These are phyloP conservation scores for Kradibia gibbosae DNA, from an alignment of 1,140 invertebrate species.

Conservation along the genomic window DNA sequence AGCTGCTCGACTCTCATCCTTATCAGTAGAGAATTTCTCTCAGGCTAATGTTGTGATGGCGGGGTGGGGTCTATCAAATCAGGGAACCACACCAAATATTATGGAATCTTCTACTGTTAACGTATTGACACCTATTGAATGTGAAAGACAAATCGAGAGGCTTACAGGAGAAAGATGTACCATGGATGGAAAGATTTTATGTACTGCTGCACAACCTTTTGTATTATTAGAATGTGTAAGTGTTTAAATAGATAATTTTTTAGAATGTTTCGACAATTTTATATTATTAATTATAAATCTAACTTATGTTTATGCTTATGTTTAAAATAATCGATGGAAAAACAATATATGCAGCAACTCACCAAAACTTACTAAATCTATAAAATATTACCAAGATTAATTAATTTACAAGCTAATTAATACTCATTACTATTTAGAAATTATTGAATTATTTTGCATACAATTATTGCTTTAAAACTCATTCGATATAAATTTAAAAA, in stretches of 20 bases:
- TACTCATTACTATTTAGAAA: no score
- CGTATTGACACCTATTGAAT: background rate
- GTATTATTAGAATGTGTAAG: background rate
- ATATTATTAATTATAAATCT: no score
- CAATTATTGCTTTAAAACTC: no score
- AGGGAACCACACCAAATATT: background rate
- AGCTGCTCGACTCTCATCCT: background rate
- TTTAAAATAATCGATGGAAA: no score
- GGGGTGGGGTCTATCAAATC: background rate
- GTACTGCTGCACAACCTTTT: background rate
- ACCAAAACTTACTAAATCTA: no score
- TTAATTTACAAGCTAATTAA: no score
- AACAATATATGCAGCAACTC: no score
- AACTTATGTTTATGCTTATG: no score
- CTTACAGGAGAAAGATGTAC: background rate
- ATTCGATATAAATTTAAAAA: no score
- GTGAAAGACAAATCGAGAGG: background rate
- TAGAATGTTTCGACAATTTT: background rate
- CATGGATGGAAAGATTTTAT: background rate
- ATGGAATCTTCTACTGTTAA: background rate
- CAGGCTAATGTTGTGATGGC: background rate
- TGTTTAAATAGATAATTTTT: background rate
- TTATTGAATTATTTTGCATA: no score
- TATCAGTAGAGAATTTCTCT: background rate
- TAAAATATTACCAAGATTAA: no score